phyloP scores from a whole-genome alignment of 2,888 invertebrate genomes.

The Agrotis clavis region DNA sequence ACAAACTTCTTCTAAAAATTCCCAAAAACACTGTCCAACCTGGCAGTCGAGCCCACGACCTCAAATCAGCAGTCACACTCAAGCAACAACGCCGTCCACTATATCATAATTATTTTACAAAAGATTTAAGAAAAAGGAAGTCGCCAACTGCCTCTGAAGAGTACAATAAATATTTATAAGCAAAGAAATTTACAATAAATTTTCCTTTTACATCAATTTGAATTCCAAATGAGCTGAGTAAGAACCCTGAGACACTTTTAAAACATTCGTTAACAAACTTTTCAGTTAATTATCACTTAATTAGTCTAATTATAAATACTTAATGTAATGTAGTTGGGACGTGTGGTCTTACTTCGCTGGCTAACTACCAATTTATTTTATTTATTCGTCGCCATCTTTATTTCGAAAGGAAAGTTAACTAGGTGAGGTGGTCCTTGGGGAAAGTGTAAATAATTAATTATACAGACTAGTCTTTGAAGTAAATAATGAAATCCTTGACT shows the following conservation, averaged over 20 bases:
- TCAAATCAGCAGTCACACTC: too few relatives aligned
- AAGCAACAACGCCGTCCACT: too few relatives aligned
- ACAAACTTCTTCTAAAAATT: too few relatives aligned
- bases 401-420: conserved; percentile 27
- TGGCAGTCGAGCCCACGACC: too few relatives aligned
- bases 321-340: conserved; percentile 57
- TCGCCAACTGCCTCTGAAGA: conserved; percentile 12
- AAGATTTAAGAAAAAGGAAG: conserved; percentile 19
- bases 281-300: conserved; percentile 71
- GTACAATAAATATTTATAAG: conserved; percentile 56
- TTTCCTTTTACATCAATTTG: conserved; percentile 59
- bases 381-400: conserved; percentile 37
- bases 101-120: neutral
- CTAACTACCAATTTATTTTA: conserved; percentile 49
- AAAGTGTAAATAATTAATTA: neutral
- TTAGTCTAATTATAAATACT: conserved; percentile 69
- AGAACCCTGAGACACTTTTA: conserved; percentile 59
- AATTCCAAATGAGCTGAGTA: conserved; percentile 56
- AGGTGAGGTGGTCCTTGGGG: conserved; percentile 7
- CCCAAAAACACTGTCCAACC: too few relatives aligned
- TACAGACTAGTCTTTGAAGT: neutral
- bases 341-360: conserved; percentile 60
- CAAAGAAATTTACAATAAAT: conserved; percentile 54
- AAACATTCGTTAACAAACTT: conserved; percentile 67
- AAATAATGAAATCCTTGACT: neutral